Base-by-base conservation (phyloP, 1,140 invertebrate genomes). In the Phymastichus coffea region DNA sequence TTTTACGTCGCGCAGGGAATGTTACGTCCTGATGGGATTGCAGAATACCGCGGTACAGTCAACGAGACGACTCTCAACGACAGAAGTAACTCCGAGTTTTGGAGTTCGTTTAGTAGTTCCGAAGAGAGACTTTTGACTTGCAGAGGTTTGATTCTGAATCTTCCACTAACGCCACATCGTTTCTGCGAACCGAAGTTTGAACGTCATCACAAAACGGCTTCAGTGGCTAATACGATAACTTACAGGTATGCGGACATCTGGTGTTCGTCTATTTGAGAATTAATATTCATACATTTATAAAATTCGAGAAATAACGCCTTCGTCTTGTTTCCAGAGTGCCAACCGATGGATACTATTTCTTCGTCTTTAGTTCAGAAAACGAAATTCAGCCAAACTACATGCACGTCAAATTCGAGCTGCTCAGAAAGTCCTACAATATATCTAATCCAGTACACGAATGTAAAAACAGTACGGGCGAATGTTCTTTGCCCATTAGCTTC, bases 311-410 rank as follows among this genome's bases (percentile, higher is more conserved):
- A 49, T 4, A 20, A 15, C n/a, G n/a, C n/a, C n/a, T n/a, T n/a
- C n/a, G n/a, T n/a, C 19, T 22, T 49, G 23, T 64, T 61, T 44
- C 64, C 66, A 86, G 84, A 59, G 84, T 91, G 0, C 87, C 88
- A 35, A 78, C 80, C 1, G 87, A 89, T 64, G 89, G 88, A 19
- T 91, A 90, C 69, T 91, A 91, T 63, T 91, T 91, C 75, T 91
- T 92, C 71, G 87, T 92, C 0, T 91, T 90, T 78, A 89, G 87
- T 68, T 90, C 88, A 14, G 89, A 91, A 70, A 92, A 92, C 68
- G 89, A 92, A 70, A 82, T 89, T 1, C 84, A 88, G 70, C 77
- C 81, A 14, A 88, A 89, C 74, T 88, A 84, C 69, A 79, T 88
- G 26, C 72, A 83, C 12, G 84, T 88, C 6, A 80, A 82, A 37